These are phyloP conservation scores for Alaudala cheleensis DNA, from an alignment of 2,113 vertebrate genomes.

Conservation along the genomic window DNA sequence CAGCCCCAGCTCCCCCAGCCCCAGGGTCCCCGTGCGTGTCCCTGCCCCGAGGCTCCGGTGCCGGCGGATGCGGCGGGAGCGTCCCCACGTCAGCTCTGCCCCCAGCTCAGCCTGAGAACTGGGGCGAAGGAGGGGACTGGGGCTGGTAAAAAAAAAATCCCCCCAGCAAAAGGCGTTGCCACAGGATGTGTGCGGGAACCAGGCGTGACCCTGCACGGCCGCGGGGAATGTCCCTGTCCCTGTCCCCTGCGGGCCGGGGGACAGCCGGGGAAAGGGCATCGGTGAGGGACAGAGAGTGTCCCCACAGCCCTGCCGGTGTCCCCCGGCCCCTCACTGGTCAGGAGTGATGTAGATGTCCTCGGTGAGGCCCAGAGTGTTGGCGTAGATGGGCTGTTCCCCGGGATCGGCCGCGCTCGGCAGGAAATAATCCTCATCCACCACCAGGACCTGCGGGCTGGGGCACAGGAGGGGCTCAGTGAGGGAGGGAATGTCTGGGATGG, in stretches of 20 bases:
- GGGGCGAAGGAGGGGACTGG: not conserved
- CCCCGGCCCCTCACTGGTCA: not conserved
- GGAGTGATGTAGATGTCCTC: slow-evolving; percentile 2
- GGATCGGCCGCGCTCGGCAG: not conserved
- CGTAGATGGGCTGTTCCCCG: slow-evolving; percentile 49
- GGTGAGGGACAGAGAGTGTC: not conserved
- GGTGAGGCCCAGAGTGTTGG: slow-evolving; percentile 9
- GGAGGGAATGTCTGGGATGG: not conserved
- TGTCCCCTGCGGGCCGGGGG: not conserved
- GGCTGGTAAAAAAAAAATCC: not conserved
- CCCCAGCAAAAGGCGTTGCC: fast-evolving
- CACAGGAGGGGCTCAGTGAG: too few relatives aligned
- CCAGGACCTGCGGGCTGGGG: not conserved
- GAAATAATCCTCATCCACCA: not conserved
- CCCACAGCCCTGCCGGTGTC: not conserved
- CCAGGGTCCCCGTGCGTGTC: fast-evolving
- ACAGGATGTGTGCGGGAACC: fast-evolving
- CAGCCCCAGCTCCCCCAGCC: not conserved
- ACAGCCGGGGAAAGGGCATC: not conserved
- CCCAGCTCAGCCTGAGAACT: not conserved
- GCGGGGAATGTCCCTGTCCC: fast-evolving
- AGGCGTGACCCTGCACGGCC: fast-evolving
- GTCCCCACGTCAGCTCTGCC: not conserved
- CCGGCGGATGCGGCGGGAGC: not conserved
- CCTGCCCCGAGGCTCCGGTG: not conserved